Evolutionary conservation across 2,113 vertebrate genomes (phyloP), one percentile per base, ranked within the genome.

Genomic region (Neotoma lepida): DNA sequence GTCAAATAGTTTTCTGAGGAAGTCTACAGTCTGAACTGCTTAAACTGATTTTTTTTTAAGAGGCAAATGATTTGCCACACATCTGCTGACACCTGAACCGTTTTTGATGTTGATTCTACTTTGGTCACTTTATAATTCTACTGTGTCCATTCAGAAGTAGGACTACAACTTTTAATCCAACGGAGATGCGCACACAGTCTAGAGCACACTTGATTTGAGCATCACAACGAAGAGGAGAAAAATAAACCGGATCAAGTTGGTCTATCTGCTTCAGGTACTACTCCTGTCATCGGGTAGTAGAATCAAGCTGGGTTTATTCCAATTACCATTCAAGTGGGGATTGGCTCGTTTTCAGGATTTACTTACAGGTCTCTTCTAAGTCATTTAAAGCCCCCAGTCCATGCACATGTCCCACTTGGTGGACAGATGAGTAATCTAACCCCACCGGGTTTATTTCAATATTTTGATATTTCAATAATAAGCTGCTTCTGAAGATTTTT

Each of bases 401-500:
- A 97, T 96, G 96, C 97, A 97, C 96, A 91, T 95, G 97, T 97
- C 97, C 97, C 97, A 96, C 97, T 98, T 97, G 96, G 81, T 49
- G 94, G 95, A 97, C 97, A 51, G 96, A 98, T 95, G 97, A 97
- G 94, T 90, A 96, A 98, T 96, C 94, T 96, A 96, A 96, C 91
- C 95, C 96, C 96, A 97, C 97, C 89, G 94, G 97, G 96, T 96
- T 98, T 96, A 95, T 96, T 97, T 96, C 96, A 97, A 96, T 68
- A 97, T 96, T 97, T 97, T 95, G 96, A 97, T 97, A 95, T 98
- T 97, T 97, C 58, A 88, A 97, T 98, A 97, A 97, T 97, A 98
- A 98, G 98, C 98, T 98, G 98, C 98, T 98, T 98, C 98, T 98
- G 98, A 98, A 98, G 97, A 97, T 98, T 95, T 98, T 68, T 51